Evolutionary conservation across 1,140 invertebrate species (phyloP), one percentile per base, ranked within the genome.

Genomic region (Battus philenor): DNA sequence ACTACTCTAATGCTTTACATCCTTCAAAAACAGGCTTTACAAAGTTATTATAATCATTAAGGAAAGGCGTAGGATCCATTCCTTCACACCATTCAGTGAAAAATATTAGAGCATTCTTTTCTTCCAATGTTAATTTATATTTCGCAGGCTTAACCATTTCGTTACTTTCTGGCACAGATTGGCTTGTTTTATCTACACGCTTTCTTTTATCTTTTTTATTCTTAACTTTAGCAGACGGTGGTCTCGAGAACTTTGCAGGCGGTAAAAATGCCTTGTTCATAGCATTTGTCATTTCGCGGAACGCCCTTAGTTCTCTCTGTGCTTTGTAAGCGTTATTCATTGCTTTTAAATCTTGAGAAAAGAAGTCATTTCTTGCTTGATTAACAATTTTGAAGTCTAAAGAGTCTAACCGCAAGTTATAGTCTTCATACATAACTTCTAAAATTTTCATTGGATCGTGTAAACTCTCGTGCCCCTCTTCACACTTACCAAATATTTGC

Each of bases 371-470:
- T 59, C 89, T 87, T 11, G 88, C 88, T 53, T 76, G 59, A 9
- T 78, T 72, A 0, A 92, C 90, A 47, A 89, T 80, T 10, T 89
- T 87, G 13, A 86, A 86, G 4, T 91, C 89, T 47, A 91, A 59
- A 22, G 78, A 80, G 59, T 91, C 90, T 13, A 91, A 55, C 36
- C 87, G 71, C 24, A 87, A 61, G 57, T 90, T 89, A 10, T 88
- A 84, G 15, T 80, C 65, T 65, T 91, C 88, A 58, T 91, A 89
- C 30, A 83, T 86, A 36, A 82, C 86, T 71, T 92, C 91, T 24
- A 92, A 86, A 38, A 87, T 80, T 60, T 86, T 88, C 87, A 91
- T 89, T 81, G 78, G 72, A 89, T 91, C 54, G 72, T 77, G 55
- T 73, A 89, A 34, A 70, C 80, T 54, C 78, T 87, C 33, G 87